phyloP scores from a whole-genome alignment of 2,888 invertebrate genomes.

The Melanostoma scalare region DNA sequence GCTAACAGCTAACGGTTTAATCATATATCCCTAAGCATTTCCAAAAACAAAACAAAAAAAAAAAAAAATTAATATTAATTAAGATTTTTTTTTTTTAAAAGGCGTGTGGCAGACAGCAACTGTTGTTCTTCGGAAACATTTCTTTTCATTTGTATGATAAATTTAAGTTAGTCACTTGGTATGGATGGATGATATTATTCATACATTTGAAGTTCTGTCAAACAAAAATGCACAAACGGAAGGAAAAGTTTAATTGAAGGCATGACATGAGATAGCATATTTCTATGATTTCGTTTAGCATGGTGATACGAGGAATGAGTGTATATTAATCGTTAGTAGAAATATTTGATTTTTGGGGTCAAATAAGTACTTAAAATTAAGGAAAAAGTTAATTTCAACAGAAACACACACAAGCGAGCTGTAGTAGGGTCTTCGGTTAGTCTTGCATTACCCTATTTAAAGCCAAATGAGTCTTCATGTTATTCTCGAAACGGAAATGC shows the following conservation, averaged over 20 bases:
- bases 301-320: conserved; percentile 23
- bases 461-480: too few species aligned
- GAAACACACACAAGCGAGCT: too few species aligned
- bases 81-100: conserved; percentile 41
- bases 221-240: conserved; percentile 11
- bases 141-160: conserved; percentile 38
- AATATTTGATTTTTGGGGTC: conserved; percentile 33
- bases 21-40: conserved; percentile 62
- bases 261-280: conserved; percentile 17
- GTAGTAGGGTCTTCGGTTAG: too few species aligned
- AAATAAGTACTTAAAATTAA: background rate
- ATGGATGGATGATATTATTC: conserved; percentile 25
- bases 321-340: background rate
- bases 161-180: conserved; percentile 34
- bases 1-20: conserved; percentile 64
- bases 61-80: conserved; percentile 51
- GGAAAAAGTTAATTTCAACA: too few species aligned
- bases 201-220: too few species aligned
- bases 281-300: conserved; percentile 2
- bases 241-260: conserved; percentile 35
- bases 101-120: conserved; percentile 35
- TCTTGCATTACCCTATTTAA: too few species aligned
- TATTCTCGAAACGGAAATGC: too few species aligned
- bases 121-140: conserved; percentile 25
- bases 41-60: conserved; percentile 18